Base-by-base conservation (phyloP, 2,113 vertebrate species). In the Sinocyclocheilus rhinocerous region DNA sequence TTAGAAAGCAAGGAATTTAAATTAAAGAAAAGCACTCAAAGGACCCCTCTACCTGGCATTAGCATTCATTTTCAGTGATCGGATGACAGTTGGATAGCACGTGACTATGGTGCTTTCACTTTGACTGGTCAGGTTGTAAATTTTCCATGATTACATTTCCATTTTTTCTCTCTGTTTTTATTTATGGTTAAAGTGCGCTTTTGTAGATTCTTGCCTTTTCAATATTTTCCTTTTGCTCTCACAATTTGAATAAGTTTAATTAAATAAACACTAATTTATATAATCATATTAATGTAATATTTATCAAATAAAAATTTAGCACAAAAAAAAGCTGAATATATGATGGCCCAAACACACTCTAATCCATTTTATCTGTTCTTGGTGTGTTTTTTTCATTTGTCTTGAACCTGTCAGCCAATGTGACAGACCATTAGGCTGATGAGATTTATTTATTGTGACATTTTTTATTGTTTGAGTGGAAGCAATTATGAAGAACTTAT, bases 381-480 rank as follows among this genome's bases (percentile, higher is more conserved):
- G 39, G 16, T 11, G 10, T 16, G 33, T 50, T 81, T 29, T 67
- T n/a, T 26, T 18, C 24, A 48, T 81, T 67, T 48, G 15, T 48
- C 42, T 29, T 48, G 39, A 48, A 42, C 39, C 39, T 20, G 61
- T 81, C 79, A 50, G 24, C 59, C 57, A 65, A 81, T 16, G 42
- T 7, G 4, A 42, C 79, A 45, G 59, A 26, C 79, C n/a, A 48
- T 81, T 26, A 67, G 10, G 61, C 22, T 67, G 79, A 81, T 67
- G 42, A 67, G 61, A 81, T 67, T 81, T 81, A 81, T 81, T 81
- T 81, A 67, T 67, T 33, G 79, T 67, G 79, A 81, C 79, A 67
- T 67, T 67, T 81, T 63, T 63, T 24, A 42, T 42, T 24, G 78
- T 81, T 81, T 81, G 78, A 65, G 78, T 45, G 78, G 36, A 81